Conservation (phyloP, 2,888 invertebrate genomes). For the Mamestra brassicae region DNA sequence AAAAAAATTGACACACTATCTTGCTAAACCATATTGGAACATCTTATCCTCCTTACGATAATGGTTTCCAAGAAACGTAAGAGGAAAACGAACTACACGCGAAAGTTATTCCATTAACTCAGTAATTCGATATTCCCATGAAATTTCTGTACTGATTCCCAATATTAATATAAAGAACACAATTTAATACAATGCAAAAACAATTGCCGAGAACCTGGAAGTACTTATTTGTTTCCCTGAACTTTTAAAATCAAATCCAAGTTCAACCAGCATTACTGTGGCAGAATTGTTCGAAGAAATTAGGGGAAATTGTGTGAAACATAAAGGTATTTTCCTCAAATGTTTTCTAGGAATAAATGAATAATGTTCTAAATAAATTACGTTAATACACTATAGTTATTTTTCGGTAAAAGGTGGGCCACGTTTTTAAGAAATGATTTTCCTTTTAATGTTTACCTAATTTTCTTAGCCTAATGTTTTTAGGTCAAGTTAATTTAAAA, state of each 20-base stretch:
- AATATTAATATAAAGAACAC: constrained; percentile 6
- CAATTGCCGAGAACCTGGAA: constrained; percentile 37
- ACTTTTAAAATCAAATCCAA: constrained; percentile 59
- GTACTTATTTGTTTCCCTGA: constrained; percentile 37
- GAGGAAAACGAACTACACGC: constrained; percentile 15
- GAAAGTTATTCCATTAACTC: constrained; percentile 34
- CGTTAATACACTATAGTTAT: constrained; percentile 16
- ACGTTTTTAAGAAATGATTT: constrained; percentile 13
- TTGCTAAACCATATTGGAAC: not conserved
- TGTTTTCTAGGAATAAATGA: constrained; percentile 38
- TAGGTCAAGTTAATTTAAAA: not conserved
- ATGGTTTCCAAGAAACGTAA: constrained; percentile 17
- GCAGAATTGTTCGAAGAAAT: constrained; percentile 38
- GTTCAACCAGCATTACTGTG: constrained; percentile 46
- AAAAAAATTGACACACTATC: not conserved
- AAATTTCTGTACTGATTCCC: constrained; percentile 37
- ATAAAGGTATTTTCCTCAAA: constrained; percentile 46
- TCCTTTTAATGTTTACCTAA: not conserved
- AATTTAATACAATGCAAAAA: constrained; percentile 40
- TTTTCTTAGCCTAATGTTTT: no score
- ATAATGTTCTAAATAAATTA: constrained; percentile 54
- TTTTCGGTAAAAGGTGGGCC: constrained; percentile 1
- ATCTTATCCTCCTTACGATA: constrained; percentile 1
- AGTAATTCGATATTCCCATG: constrained; percentile 43
- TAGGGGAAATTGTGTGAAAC: constrained; percentile 41